Evolutionary conservation across 2,888 invertebrate species (phyloP), one percentile per base, ranked within the genome.

Genomic region (Cheilosia pagana): DNA sequence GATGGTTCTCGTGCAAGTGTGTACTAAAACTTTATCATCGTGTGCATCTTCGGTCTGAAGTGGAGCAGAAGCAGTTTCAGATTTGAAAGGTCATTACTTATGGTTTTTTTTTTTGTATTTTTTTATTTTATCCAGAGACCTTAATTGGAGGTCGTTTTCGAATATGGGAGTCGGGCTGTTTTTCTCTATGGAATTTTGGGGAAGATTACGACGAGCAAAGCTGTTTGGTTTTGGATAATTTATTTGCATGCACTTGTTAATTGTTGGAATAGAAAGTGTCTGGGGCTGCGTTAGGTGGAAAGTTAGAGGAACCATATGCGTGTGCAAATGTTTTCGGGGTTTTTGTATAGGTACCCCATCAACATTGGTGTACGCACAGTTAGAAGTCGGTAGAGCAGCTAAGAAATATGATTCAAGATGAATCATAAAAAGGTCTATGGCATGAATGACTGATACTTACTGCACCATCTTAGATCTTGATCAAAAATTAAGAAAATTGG

Each of bases 11-110:
- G 53, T 41, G 21, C 12, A 14, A n/a, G 28, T 53, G 10, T 19
- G 4, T 50, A 65, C 52, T 67, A 39, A 53, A 53, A 41, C 41
- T 48, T 59, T 70, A 76, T 76, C 59, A 39, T 43, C 59, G 57
- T 65, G 57, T 75, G 65, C 67, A 76, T 76, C 67, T 76, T 57
- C 67, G 67, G 39, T 67, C 59, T 57, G 63, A 76, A 67, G 72
- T 72, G 62, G 72, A 72, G 53, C 62, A 53, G 59, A 50, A 76
- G 59, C 50, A 57, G 65, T 57, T 57, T 65, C 28, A 16, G 50
- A 43, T 59, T 67, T 59, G 59, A 76, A 76, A 75, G 75, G 75
- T 75, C 75, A 75, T 75, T 65, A 65, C 48, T 65, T 65, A 57
- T 63, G 45, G 48, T 48, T 74, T 52, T 63, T 35, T 63, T 48